These are phyloP conservation scores for Sebastes taczanowskii DNA, from an alignment of 2,797 vertebrate species.

Conservation along the genomic window DNA sequence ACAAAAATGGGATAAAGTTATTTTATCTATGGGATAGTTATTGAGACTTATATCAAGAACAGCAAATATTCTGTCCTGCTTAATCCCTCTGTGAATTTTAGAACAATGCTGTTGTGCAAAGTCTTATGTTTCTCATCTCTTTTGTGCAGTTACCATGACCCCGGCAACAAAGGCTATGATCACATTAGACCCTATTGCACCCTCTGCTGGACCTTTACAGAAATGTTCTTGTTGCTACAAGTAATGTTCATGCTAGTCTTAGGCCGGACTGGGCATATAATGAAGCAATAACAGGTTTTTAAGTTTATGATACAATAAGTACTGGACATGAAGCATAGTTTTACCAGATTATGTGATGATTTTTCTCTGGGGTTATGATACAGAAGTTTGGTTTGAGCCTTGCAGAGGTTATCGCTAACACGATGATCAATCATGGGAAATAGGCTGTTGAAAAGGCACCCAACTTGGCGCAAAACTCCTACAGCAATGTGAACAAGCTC, in stretches of 20 bases:
- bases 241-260: not conserved
- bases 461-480: not conserved
- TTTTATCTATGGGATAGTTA: not conserved
- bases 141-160: constrained; percentile 36
- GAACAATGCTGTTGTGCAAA: not conserved
- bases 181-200: constrained; percentile 74
- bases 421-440: not conserved
- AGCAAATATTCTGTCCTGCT: not conserved
- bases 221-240: not conserved
- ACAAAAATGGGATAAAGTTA: not conserved
- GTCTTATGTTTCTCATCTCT: constrained; percentile 13
- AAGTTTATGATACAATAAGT: not conserved
- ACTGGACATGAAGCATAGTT: not conserved
- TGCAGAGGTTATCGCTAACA: not conserved
- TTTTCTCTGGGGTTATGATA: not conserved
- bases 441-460: not conserved
- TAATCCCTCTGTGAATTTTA: not conserved
- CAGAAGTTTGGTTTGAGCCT: not conserved
- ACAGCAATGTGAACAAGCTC: not conserved
- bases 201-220: constrained; percentile 80
- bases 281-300: not conserved
- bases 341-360: not conserved
- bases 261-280: not conserved
- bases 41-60: not conserved
- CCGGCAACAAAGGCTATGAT: constrained; percentile 49